Percentiles rank a stretch among this genome's conserved stretches.
Evolutionary conservation across 1,140 invertebrate genomes (phyloP).

Genomic region (Drosophila baimaii): DNA sequence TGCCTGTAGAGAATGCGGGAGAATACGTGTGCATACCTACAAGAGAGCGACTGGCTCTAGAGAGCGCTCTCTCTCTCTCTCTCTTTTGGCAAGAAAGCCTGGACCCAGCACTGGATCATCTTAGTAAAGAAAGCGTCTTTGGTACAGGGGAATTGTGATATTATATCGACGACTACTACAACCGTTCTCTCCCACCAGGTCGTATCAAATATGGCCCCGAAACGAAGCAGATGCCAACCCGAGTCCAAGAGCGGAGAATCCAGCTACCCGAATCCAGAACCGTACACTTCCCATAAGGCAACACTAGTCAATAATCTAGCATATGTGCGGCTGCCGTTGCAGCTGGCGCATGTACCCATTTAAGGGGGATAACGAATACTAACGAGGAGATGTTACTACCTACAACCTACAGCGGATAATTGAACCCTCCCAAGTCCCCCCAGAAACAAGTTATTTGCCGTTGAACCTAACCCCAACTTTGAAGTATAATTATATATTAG

Average conservation of each 20-base stretch:
- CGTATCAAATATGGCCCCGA: conserved; percentile 64
- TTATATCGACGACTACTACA: too few relatives aligned
- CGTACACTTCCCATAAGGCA: conserved; percentile 78
- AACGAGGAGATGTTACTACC: conserved; percentile 33
- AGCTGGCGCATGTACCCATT: conserved; percentile 53
- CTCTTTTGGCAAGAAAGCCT: too few relatives aligned
- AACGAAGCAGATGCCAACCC: conserved; percentile 26
- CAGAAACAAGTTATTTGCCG: conserved; percentile 44
- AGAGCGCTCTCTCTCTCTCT: too few relatives aligned
- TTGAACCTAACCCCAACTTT: conserved; percentile 42
- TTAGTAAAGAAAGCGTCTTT: too few relatives aligned
- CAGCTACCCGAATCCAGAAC: conserved; percentile 34
- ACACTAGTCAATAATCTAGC: conserved; percentile 82
- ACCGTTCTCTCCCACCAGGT: too few relatives aligned
- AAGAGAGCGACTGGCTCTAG: too few relatives aligned
- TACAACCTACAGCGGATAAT: conserved; percentile 47
- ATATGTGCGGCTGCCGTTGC: conserved; percentile 66
- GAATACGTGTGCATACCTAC: too few relatives aligned
- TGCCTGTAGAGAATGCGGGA: too few relatives aligned
- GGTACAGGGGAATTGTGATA: too few relatives aligned
- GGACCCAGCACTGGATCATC: too few relatives aligned
- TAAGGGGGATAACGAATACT: conserved; percentile 40
- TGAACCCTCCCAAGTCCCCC: conserved; percentile 43
- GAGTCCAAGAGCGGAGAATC: conserved; percentile 21
- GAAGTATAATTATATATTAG: conserved; percentile 34